Evolutionary conservation across 2,888 invertebrate genomes (phyloP).

Genomic region (Stegophylla sp.): DNA sequence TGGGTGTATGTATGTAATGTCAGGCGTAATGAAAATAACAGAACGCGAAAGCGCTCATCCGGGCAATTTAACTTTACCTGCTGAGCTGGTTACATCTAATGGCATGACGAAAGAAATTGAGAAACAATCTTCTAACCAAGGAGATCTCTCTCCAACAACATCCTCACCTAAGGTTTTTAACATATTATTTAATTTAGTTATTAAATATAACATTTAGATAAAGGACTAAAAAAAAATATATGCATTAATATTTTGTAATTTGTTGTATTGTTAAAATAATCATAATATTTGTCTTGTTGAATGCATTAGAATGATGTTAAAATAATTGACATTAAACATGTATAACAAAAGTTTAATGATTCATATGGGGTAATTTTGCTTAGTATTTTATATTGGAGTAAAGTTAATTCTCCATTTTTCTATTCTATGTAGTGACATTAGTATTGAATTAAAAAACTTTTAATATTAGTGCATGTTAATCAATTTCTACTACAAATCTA

Average conservation of each 20-base stretch:
- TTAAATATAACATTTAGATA: not conserved
- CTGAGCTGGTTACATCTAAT: conserved; percentile 59
- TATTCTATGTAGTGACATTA: not conserved
- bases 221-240: conserved; percentile 2
- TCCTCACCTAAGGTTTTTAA: conserved; percentile 50
- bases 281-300: not conserved
- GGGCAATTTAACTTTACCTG: conserved; percentile 59
- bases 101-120: conserved; percentile 49
- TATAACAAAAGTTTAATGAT: not conserved
- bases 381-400: not conserved
- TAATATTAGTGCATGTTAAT: not conserved
- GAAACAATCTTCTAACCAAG: conserved; percentile 44
- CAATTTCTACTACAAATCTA: not conserved
- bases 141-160: conserved; percentile 48
- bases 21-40: conserved; percentile 88
- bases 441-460: not conserved
- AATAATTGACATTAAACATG: not conserved
- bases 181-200: conserved; percentile 3
- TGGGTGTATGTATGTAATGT: conserved; percentile 55
- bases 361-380: not conserved
- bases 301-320: not conserved
- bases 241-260: too few relatives aligned
- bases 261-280: not conserved
- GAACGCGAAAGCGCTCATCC: conserved; percentile 89
- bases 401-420: not conserved